A percentile compares a stretch with the other conserved stretches of the same genome.
Conservation (phyloP, 2,797 vertebrate genomes). For the Labeo calbasu region DNA sequence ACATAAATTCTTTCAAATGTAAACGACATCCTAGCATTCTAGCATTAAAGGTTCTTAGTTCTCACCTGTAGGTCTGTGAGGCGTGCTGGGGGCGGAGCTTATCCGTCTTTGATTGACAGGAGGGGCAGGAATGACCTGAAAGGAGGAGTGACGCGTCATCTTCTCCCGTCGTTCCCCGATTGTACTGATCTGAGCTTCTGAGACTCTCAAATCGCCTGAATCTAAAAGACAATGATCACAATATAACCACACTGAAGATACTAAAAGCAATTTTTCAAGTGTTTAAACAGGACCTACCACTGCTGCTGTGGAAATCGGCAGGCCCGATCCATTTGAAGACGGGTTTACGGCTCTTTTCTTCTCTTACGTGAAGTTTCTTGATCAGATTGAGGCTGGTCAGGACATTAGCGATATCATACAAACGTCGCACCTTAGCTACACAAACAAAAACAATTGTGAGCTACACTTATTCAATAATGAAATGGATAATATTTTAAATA, state of each 20-base stretch:
- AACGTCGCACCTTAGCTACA: conserved; percentile 92
- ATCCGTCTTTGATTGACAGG: conserved; percentile 74
- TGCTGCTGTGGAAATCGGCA: conserved; percentile 70
- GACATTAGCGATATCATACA: conserved; percentile 97
- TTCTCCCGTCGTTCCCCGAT: conserved; percentile 69
- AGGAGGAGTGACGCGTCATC: conserved; percentile 80
- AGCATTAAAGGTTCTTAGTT: neutral
- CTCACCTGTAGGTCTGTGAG: conserved; percentile 77
- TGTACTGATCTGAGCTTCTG: conserved; percentile 17
- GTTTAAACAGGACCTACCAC: conserved; percentile 2
- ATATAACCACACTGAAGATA: neutral
- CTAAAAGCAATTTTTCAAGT: neutral
- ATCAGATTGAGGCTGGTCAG: conserved; percentile 94
- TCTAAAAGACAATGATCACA: neutral
- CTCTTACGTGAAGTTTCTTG: conserved; percentile 92
- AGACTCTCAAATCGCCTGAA: conserved; percentile 6
- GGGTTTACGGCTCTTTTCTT: conserved; percentile 90
- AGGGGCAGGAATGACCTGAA: conserved; percentile 71
- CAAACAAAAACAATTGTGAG: conserved; percentile 42
- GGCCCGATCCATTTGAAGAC: conserved; percentile 95
- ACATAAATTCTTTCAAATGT: neutral
- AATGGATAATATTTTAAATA: neutral
- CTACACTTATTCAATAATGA: neutral
- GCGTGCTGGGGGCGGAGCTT: conserved; percentile 87
- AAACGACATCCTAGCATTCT: too few relatives aligned